Base-by-base conservation (phyloP, 2,888 invertebrate genomes). In the Drosophila dives region DNA sequence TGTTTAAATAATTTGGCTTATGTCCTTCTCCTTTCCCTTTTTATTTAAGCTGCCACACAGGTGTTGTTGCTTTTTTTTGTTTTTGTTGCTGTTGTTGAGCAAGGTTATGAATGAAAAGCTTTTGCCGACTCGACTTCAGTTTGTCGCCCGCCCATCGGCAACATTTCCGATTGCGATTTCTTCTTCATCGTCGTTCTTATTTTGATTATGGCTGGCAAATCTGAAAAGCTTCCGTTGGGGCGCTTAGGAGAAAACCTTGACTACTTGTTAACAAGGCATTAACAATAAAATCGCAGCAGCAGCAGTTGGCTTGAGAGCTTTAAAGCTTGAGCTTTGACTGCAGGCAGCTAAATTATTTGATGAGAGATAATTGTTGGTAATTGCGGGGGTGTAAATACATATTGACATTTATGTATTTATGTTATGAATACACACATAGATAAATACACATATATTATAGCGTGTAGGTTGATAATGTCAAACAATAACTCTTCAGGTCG, bases 51-150 rank as follows among this genome's bases (percentile, higher is more conserved):
- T 26, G 36, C n/a, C 45, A 55, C 48, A 33, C 40, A 60, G 49
- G 48, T 68, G 34, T 55, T 65, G 36, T 50, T 63, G 36, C 54
- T 60, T 29, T 54, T 54, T 69, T 36, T 51, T 58, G 55, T 32
- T 56, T 23, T 50, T 54, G 62, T 60, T 59, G 59, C 55, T 75
- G 58, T 80, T 82, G 64, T 81, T 86, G 89, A 65, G 80, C 81
- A 81, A 86, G 91, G 91, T 91, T 91, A 91, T 92, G 91, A 91
- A 91, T 91, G 91, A 92, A 91, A 91, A 91, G 92, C 92, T 91
- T 79, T 72, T 67, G 45, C 15, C 68, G 75, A 89, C 78, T 87
- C 74, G 83, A 65, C 64, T 65, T 51, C 56, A 36, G 53, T 60
- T 65, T 60, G 29, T 56, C 12, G 50, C 8, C n/a, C 59, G 63